These are phyloP conservation scores for Allophyes oxyacanthae DNA, from an alignment of 2,888 invertebrate genomes.

Conservation along the genomic window DNA sequence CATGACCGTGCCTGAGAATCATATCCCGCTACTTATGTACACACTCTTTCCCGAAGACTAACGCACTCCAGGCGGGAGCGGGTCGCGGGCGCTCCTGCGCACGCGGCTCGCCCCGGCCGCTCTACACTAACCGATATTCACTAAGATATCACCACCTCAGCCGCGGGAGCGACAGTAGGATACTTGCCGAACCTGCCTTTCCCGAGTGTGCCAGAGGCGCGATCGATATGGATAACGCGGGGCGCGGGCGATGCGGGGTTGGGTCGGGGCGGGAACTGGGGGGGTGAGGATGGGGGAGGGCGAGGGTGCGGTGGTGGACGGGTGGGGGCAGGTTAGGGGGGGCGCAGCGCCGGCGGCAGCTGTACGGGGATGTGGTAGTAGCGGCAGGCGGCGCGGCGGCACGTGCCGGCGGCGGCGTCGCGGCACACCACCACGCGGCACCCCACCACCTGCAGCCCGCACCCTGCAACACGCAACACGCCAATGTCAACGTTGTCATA, in stretches of 20 bases:
- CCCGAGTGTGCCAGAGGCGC: slow-evolving; percentile 82
- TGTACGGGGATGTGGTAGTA: slow-evolving; percentile 99
- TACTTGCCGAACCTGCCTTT: slow-evolving; percentile 74
- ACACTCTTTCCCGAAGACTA: slow-evolving; percentile 83
- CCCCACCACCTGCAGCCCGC: slow-evolving; percentile 98
- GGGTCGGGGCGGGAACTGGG: slow-evolving; percentile 35
- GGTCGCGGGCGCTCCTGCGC: slow-evolving; percentile 55
- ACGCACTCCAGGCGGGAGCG: slow-evolving; percentile 65
- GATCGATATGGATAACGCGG: slow-evolving; percentile 78
- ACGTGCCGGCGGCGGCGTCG: slow-evolving; percentile 98
- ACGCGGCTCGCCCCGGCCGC: slow-evolving; percentile 63
- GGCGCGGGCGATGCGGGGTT: slow-evolving; percentile 70
- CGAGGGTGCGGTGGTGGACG: slow-evolving; percentile 58
- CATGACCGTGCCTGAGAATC: slow-evolving; percentile 88
- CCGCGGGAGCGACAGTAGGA: slow-evolving; percentile 71
- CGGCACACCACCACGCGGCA: slow-evolving; percentile 98
- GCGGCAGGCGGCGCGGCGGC: slow-evolving; percentile 98
- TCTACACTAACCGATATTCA: slow-evolving; percentile 78
- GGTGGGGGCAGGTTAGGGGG: slow-evolving; percentile 80
- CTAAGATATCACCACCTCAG: slow-evolving; percentile 78
- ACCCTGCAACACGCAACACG: slow-evolving; percentile 91
- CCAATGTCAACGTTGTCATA: neutral
- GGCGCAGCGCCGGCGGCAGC: slow-evolving; percentile 93
- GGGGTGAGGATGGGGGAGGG: slow-evolving; percentile 27
- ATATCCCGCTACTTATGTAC: slow-evolving; percentile 88